phyloP scores from a whole-genome alignment of 2,888 invertebrate genomes.

The Callosobruchus maculatus region DNA sequence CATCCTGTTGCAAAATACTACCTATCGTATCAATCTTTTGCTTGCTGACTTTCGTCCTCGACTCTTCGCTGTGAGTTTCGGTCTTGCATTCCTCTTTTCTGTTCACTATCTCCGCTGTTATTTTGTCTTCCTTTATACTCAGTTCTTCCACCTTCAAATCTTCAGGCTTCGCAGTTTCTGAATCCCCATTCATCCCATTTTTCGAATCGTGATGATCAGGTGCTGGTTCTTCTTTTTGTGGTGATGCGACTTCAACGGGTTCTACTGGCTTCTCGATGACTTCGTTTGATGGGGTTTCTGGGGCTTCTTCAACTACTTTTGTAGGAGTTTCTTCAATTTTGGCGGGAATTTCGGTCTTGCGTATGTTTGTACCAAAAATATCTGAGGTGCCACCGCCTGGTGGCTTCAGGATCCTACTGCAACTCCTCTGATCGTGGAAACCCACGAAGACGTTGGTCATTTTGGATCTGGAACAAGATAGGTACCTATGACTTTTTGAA shows the following conservation, averaged over 20 bases:
- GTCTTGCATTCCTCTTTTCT: background rate
- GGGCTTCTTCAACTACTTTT: background rate
- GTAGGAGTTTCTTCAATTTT: background rate
- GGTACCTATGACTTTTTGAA: too few relatives aligned
- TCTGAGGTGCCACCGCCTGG: constrained; percentile 30
- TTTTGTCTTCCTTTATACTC: constrained; percentile 2
- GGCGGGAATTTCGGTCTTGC: background rate
- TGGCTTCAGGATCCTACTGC: constrained; percentile 28
- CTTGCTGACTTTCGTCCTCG: background rate
- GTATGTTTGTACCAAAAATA: constrained; percentile 21
- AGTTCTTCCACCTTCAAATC: constrained; percentile 3
- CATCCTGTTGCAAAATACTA: constrained; percentile 21
- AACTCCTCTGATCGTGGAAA: constrained; percentile 26
- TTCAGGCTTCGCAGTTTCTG: constrained; percentile 9
- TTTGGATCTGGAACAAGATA: background rate
- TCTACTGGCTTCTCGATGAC: background rate
- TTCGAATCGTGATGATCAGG: constrained; percentile 1
- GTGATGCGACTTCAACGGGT: constrained; percentile 7
- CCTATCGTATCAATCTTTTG: constrained; percentile 13
- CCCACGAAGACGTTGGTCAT: constrained; percentile 29
- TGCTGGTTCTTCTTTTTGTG: constrained; percentile 1
- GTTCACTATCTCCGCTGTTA: background rate
- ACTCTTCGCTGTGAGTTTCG: background rate
- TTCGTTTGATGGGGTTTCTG: background rate
- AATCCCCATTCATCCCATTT: background rate